Evolutionary conservation across 1,140 invertebrate species (phyloP), one percentile per base, ranked within the genome.

Genomic region (Popillia japonica): DNA sequence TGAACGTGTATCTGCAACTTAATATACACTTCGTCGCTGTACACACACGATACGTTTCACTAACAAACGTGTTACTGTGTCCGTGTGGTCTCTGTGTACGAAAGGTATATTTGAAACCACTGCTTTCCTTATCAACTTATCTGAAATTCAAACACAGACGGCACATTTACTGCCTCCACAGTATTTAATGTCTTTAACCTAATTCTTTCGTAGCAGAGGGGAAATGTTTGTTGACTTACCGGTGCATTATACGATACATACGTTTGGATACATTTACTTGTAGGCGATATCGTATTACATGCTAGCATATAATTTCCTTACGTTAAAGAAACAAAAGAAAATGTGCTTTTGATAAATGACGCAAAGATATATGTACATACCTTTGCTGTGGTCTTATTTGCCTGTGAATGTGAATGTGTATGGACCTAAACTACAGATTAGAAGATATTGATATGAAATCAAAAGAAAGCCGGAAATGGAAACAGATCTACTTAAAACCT

Each of bases 101-200:
- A 17, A 14, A 55, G 48, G 48, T n/a, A 20, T 55, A 55, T 55
- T 55, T n/a, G 48, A 55, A 55, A 55, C 48, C 14, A 55, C 48
- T 6, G 48, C 48, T 55, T n/a, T 55, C 48, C 11, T 55, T 55
- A 34, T 68, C 61, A 68, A 34, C 61, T 34, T 68, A 68, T 34
- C 27, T 68, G 61, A 68, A 68, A 68, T 68, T 68, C 61, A 68
- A 68, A 68, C 61, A 34, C 22, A 68, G 61, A 68, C 61, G 61
- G 20, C 27, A 17, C 61, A 68, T 68, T 68, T 68, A 68, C 6
- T 27, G 22, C 61, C 27, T 23, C 61, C 61, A 68, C 27, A 22
- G 61, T 68, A 34, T 68, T 68, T 68, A 68, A 68, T 68, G 61
- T 68, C 22, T 68, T 68, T 68, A 68, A 68, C 61, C 61, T n/a